phyloP scores from a whole-genome alignment of 1,140 invertebrate genomes.

The Bombus superbus region DNA sequence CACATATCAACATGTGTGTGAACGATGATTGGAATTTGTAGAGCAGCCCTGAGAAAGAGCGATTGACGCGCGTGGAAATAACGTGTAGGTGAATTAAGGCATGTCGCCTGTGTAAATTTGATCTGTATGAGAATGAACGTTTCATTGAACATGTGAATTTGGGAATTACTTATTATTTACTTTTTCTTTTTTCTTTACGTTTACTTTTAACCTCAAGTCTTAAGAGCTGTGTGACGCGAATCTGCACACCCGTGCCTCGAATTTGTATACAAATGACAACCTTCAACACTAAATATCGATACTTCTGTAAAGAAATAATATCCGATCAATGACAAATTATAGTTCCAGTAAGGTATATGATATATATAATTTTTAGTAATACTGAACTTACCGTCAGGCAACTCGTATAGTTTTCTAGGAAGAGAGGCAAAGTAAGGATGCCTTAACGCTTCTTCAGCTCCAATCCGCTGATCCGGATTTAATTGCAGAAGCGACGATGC shows the following conservation, averaged over 20 bases:
- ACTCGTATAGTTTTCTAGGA: conserved; percentile 93
- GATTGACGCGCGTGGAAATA: conserved; percentile 63
- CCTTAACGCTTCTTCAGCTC: conserved; percentile 93
- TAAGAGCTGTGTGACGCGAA: conserved; percentile 69
- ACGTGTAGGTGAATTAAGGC: conserved; percentile 53
- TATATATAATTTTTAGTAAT: no score
- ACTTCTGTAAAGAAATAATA: conserved; percentile 89
- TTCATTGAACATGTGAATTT: conserved; percentile 63
- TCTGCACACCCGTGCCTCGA: conserved; percentile 73
- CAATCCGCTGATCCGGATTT: conserved; percentile 93
- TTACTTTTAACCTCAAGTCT: conserved; percentile 72
- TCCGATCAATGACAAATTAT: conserved; percentile 30
- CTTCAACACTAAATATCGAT: conserved; percentile 96
- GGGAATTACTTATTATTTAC: conserved; percentile 66
- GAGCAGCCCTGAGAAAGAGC: conserved; percentile 71
- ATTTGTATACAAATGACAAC: conserved; percentile 81
- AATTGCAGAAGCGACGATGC: conserved; percentile 93
- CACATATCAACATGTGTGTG: not conserved
- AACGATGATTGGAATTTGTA: conserved; percentile 52
- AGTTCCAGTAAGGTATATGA: not conserved
- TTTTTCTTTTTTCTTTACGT: conserved; percentile 48
- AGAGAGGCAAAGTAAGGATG: conserved; percentile 96
- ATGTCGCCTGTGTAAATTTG: conserved; percentile 43
- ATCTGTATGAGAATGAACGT: conserved; percentile 61
- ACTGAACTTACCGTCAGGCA: conserved; percentile 91